Conservation (phyloP, 1,140 invertebrate species). For the Drosophila santomea region DNA sequence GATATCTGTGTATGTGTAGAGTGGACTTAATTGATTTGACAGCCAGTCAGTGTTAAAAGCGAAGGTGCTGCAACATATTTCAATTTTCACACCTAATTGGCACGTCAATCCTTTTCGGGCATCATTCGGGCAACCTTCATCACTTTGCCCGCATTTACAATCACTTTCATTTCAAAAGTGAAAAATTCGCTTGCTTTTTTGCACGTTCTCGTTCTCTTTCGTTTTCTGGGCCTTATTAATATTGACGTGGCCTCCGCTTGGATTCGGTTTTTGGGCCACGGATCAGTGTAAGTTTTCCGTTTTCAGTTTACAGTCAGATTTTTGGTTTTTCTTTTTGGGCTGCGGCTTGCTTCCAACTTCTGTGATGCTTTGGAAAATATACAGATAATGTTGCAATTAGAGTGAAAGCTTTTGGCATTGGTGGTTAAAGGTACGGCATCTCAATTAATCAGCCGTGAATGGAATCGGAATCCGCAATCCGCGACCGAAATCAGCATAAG, state of each 20-base stretch:
- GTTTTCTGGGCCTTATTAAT: slow-evolving; percentile 55
- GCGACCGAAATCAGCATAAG: slow-evolving; percentile 68
- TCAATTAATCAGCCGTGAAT: slow-evolving; percentile 63
- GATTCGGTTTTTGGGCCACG: slow-evolving; percentile 2
- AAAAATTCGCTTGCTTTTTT: slow-evolving; percentile 32
- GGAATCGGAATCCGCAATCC: slow-evolving; percentile 34
- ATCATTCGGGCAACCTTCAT: slow-evolving; percentile 12
- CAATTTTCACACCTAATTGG: slow-evolving; percentile 19
- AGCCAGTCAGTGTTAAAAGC: slow-evolving; percentile 1
- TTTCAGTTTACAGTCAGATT: slow-evolving; percentile 19
- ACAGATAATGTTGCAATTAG: slow-evolving; percentile 74
- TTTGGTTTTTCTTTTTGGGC: slow-evolving; percentile 31
- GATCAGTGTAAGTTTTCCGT: slow-evolving; percentile 63
- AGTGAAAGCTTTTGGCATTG: slow-evolving; percentile 67
- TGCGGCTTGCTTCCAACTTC: slow-evolving; percentile 31
- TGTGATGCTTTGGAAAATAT: slow-evolving; percentile 37
- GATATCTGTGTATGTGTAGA: neutral
- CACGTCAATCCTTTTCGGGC: slow-evolving; percentile 23
- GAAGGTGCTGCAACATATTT: slow-evolving; percentile 17
- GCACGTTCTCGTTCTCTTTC: slow-evolving; percentile 5
- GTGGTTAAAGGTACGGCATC: slow-evolving; percentile 42
- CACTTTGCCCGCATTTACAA: slow-evolving; percentile 36
- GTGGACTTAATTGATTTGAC: slow-evolving; percentile 40
- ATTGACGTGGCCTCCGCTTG: slow-evolving; percentile 52
- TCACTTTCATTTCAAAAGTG: slow-evolving; percentile 62